Percentiles rank a stretch among this genome's conserved stretches.
phyloP scores from a whole-genome alignment of 2,888 invertebrate species.

The Philereme vetulata region DNA sequence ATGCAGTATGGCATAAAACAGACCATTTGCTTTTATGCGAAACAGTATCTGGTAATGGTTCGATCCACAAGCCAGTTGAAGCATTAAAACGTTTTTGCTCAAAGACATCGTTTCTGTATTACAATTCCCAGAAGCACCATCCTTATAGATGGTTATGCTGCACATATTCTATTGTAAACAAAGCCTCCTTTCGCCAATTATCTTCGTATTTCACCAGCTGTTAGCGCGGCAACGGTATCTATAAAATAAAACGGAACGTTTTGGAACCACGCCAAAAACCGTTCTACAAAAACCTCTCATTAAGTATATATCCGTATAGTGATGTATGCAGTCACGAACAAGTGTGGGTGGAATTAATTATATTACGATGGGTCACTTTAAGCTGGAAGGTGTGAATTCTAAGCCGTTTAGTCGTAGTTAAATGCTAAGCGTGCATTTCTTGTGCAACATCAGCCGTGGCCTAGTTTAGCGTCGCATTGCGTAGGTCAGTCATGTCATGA shows the following conservation, averaged over 20 bases:
- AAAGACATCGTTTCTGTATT: conserved; percentile 15
- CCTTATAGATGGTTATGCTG: conserved; percentile 18
- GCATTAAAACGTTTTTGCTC: conserved; percentile 24
- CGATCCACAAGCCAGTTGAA: conserved; percentile 18
- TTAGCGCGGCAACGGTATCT: conserved; percentile 36
- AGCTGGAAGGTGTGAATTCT: conserved; percentile 39
- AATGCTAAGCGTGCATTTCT: conserved; percentile 55
- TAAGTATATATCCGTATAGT: conserved; percentile 44
- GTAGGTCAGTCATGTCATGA: conserved; percentile 70
- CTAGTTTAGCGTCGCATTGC: conserved; percentile 69
- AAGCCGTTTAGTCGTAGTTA: conserved; percentile 42
- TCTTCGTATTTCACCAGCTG: conserved; percentile 38
- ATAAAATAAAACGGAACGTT: conserved; percentile 43
- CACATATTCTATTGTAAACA: conserved; percentile 34
- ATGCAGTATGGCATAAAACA: conserved; percentile 58
- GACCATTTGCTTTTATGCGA: conserved; percentile 57
- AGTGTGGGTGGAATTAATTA: conserved; percentile 45
- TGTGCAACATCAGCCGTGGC: conserved; percentile 64
- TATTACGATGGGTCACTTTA: conserved; percentile 42
- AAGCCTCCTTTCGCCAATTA: conserved; percentile 38
- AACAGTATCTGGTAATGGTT: conserved; percentile 19
- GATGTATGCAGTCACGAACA: conserved; percentile 44
- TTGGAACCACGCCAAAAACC: conserved; percentile 50
- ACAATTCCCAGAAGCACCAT: conserved; percentile 21
- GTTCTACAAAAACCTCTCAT: conserved; percentile 42